These are phyloP conservation scores for Chrysolina oricalcia DNA, from an alignment of 2,888 invertebrate species.

Conservation along the genomic window DNA sequence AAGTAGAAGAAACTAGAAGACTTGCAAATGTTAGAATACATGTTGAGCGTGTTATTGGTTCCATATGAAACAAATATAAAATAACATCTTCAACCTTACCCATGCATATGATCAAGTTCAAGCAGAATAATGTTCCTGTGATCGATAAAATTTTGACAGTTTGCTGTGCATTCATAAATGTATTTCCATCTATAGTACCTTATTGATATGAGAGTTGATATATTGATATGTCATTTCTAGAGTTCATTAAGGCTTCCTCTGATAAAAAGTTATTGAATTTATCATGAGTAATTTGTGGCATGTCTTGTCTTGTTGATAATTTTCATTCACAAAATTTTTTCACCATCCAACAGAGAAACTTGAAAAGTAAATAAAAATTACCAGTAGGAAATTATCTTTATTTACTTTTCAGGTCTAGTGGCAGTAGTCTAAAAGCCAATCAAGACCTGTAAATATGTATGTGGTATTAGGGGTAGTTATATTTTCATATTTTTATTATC, in stretches of 20 bases:
- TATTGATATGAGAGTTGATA: too few species aligned
- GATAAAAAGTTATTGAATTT: not conserved
- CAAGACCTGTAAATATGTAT: slow-evolving; percentile 4
- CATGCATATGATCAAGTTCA: not conserved
- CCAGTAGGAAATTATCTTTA: slow-evolving; percentile 11
- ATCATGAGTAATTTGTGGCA: slow-evolving; percentile 22
- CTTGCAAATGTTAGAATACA: slow-evolving; percentile 16
- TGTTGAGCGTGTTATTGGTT: not conserved
- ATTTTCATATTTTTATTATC: too few species aligned
- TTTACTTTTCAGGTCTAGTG: slow-evolving; percentile 24
- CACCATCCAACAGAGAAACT: too few species aligned
- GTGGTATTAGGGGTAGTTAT: not conserved
- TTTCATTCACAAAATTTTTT: too few species aligned
- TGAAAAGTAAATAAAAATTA: not conserved
- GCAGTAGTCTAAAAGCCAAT: too few species aligned
- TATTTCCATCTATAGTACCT: too few species aligned
- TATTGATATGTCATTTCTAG: slow-evolving; percentile 1
- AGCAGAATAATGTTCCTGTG: slow-evolving; percentile 3
- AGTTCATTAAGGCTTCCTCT: too few species aligned
- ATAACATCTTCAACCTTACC: not conserved
- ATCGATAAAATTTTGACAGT: slow-evolving; percentile 16
- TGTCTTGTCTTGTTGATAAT: not conserved
- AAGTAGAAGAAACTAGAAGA: slow-evolving; percentile 18
- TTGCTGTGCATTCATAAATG: slow-evolving; percentile 28
- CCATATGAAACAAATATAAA: not conserved